Conservation (phyloP, 1,140 invertebrate genomes). For the Drosophila elegans region DNA sequence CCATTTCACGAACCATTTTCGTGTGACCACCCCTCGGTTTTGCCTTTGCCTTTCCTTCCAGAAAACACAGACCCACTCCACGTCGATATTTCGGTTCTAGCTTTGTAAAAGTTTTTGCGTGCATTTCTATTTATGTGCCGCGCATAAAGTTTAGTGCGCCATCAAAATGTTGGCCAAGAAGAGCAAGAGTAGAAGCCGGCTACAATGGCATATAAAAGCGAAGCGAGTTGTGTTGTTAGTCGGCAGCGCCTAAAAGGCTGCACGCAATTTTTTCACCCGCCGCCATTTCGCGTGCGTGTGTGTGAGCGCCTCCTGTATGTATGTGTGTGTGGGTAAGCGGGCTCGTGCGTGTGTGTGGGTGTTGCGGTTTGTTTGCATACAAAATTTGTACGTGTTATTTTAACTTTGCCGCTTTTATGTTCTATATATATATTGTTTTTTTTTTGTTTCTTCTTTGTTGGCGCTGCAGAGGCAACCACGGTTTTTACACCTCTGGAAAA, state of each 20-base stretch:
- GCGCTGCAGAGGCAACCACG: conserved; percentile 33
- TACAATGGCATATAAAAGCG: conserved; percentile 50
- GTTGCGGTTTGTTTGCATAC: conserved; percentile 71
- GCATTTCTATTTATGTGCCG: conserved; percentile 76
- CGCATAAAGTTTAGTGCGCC: conserved; percentile 76
- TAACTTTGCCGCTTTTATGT: conserved; percentile 60
- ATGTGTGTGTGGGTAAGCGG: conserved; percentile 3
- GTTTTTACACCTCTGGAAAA: conserved; percentile 60
- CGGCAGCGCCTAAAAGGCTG: conserved; percentile 73
- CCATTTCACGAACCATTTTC: conserved; percentile 27
- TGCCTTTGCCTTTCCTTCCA: not conserved
- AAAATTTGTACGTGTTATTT: conserved; percentile 76
- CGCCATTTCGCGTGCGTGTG: conserved; percentile 46
- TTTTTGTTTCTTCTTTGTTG: conserved; percentile 55
- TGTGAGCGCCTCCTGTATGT: not conserved
- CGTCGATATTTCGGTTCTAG: conserved; percentile 19
- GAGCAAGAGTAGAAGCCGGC: conserved; percentile 18
- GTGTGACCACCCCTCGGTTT: conserved; percentile 8
- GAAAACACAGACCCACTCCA: not conserved
- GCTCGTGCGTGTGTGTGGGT: conserved; percentile 7
- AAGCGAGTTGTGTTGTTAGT: conserved; percentile 35
- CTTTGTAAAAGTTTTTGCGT: conserved; percentile 65
- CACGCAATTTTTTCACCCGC: conserved; percentile 75
- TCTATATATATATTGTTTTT: conserved; percentile 57
- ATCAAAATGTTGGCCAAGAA: conserved; percentile 57